Conservation (phyloP, 2,797 vertebrate species). For the Huso huso region DNA sequence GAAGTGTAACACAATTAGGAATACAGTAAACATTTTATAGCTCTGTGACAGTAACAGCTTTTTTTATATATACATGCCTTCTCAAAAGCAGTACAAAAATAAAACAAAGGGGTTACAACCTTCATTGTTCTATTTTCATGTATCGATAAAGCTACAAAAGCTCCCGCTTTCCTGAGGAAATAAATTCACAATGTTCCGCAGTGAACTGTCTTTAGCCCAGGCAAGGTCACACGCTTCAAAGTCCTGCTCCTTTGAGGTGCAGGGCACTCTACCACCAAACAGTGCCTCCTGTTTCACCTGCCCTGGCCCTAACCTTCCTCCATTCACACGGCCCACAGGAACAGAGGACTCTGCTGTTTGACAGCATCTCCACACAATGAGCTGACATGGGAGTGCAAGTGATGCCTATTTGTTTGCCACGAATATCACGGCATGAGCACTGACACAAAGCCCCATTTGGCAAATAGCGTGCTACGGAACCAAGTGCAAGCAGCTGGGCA, state of each 20-base stretch:
- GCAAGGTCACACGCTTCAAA: slow-evolving; percentile 45
- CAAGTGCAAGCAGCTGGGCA: slow-evolving; percentile 21
- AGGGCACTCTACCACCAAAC: slow-evolving; percentile 9
- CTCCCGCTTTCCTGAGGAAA: slow-evolving; percentile 47
- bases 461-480: slow-evolving; percentile 18
- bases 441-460: slow-evolving; percentile 29
- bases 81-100: slow-evolving; percentile 32
- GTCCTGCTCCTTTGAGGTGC: slow-evolving; percentile 32
- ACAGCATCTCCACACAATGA: slow-evolving; percentile 18
- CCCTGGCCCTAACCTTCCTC: slow-evolving; percentile 31
- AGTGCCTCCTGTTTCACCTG: slow-evolving; percentile 41
- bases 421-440: slow-evolving; percentile 29
- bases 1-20: too few relatives aligned
- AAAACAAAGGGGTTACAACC: slow-evolving; percentile 41
- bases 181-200: slow-evolving; percentile 38
- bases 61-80: slow-evolving; percentile 3
- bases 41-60: too few relatives aligned
- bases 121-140: slow-evolving; percentile 26
- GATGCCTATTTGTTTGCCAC: slow-evolving; percentile 40
- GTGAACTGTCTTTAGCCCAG: slow-evolving; percentile 45
- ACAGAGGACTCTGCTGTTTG: slow-evolving; percentile 29
- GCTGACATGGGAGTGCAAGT: slow-evolving; percentile 29
- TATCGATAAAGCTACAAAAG: slow-evolving; percentile 24
- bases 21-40: too few relatives aligned
- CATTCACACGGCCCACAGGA: slow-evolving; percentile 28